These are phyloP conservation scores for Diaphora mendica DNA, from an alignment of 2,888 invertebrate species.

Conservation along the genomic window DNA sequence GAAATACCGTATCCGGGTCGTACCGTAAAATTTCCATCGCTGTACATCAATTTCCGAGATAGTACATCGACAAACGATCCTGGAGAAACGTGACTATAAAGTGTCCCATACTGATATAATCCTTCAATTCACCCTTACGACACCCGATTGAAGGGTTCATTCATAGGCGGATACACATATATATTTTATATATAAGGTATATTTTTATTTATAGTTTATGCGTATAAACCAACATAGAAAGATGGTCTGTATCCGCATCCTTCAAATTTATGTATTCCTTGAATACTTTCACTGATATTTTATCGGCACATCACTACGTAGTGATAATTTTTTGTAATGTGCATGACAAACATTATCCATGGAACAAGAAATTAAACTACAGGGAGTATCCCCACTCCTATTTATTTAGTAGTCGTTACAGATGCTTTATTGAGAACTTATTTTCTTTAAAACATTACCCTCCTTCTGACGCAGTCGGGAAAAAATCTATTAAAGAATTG, in stretches of 20 bases:
- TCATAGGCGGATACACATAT: background rate
- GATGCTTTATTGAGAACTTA: no score
- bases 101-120: slow-evolving; percentile 13
- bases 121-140: slow-evolving; percentile 18
- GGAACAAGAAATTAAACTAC: no score
- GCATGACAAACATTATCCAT: no score
- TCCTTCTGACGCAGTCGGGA: no score
- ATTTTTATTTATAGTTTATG: background rate
- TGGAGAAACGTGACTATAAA: slow-evolving; percentile 14
- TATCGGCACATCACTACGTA: no score
- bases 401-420: no score
- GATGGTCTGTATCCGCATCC: background rate
- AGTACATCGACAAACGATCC: slow-evolving; percentile 13
- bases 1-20: background rate
- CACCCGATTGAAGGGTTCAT: slow-evolving; percentile 15
- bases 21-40: slow-evolving; percentile 16
- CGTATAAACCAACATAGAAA: background rate
- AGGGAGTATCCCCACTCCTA: no score
- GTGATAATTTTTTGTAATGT: no score
- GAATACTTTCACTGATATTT: background rate
- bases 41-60: slow-evolving; percentile 11
- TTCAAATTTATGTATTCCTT: background rate
- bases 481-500: no score
- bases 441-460: no score
- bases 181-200: background rate